Evolutionary conservation across 2,113 vertebrate species (phyloP), one percentile per base, ranked within the genome.

Genomic region (Gnathonemus echidnorhynchus): DNA sequence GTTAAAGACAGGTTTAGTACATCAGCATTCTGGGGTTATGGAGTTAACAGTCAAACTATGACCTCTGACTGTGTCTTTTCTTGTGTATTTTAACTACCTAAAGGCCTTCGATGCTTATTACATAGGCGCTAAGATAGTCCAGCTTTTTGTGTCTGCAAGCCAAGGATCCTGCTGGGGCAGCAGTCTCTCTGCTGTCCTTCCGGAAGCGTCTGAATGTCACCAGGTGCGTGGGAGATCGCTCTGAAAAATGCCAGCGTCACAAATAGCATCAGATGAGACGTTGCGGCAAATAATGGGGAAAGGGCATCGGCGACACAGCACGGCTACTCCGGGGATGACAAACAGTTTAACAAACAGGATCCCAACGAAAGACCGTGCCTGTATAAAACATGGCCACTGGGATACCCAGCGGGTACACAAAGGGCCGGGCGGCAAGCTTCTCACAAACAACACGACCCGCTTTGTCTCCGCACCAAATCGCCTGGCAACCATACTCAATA

Each of bases 221-320:
- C 87, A 87, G 89, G 70, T 50, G 45, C 90, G 86, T 8, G 89
- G 92, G 90, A 90, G 88, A 52, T 87, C 46, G 70, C 93, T 89
- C 93, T 91, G 91, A 91, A 91, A 93, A 94, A 92, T 91, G 91
- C 92, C 88, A 88, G 27, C 80, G 88, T 93, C 92, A 87, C 88
- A 94, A 95, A 95, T 95, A 93, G 91, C 94, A 94, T 93, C 92
- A 93, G 87, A 45, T 13, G 91, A 93, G 90, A 89, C 89, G 84
- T 19, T 24, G 91, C 77, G 88, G 92, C 93, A 93, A 92, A 91
- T 89, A 91, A 90, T 89, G 91, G 89, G 89, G 93, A 95, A 94
- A 93, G 94, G 92, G 93, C 94, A 91, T 92, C 89, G 89, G 74
- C 84, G 92, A 92, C 93, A 93, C 91, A 70, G 89, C 21, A 24